Evolutionary conservation across 30 jellyfish, hydroid and myxozoan species (phyloP).

Genomic region (Aurelia sp.): DNA sequence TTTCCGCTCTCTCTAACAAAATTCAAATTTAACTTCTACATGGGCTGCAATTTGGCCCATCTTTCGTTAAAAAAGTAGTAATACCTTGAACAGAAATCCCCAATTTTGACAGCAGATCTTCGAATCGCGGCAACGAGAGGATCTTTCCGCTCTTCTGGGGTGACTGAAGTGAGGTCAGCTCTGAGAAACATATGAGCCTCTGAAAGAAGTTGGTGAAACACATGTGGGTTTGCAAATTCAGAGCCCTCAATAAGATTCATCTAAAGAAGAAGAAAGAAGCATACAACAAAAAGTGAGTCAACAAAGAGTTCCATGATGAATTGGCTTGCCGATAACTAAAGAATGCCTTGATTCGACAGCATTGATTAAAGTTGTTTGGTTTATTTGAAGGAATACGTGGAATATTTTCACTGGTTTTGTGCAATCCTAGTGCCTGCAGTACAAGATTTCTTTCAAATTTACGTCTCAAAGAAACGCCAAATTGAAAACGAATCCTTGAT

Average conservation of each 20-base stretch:
- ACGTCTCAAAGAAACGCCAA: too few species aligned
- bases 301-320: too few species aligned
- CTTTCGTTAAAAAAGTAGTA: not conserved
- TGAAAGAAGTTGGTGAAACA: constrained; percentile 79
- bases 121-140: constrained; percentile 24
- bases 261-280: not conserved
- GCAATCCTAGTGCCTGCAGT: too few species aligned
- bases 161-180: constrained; percentile 49
- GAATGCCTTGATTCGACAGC: too few species aligned
- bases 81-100: constrained; percentile 85
- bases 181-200: constrained; percentile 83
- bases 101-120: constrained; percentile 77
- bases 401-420: too few species aligned
- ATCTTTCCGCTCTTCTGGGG: constrained; percentile 42
- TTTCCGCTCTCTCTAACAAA: too few species aligned
- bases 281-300: too few species aligned
- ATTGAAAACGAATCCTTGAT: too few species aligned
- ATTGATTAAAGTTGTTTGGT: too few species aligned
- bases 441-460: too few species aligned
- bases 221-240: constrained; percentile 89
- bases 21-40: not conserved
- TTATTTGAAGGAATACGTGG: too few species aligned
- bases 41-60: not conserved
- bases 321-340: too few species aligned
- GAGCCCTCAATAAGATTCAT: constrained; percentile 81